Evolutionary conservation across 2,797 vertebrate genomes (phyloP).

Genomic region (Corythornis leucogaster): DNA sequence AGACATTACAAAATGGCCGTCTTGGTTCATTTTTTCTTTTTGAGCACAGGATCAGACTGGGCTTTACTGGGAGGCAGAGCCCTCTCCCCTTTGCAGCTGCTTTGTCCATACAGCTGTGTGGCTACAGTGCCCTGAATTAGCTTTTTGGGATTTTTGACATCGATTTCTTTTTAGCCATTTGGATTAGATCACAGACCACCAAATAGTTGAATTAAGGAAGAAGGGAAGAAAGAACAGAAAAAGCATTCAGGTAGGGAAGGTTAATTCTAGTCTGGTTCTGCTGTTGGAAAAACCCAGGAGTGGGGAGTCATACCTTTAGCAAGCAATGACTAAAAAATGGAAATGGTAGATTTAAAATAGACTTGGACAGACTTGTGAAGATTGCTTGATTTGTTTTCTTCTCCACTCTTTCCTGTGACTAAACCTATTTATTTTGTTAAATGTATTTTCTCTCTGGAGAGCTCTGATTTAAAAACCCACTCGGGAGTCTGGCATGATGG

Average conservation of each 20-base stretch:
- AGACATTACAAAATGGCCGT: neutral
- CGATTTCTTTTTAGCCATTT: neutral
- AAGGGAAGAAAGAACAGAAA: neutral
- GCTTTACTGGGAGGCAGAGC: neutral
- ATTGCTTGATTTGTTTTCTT: neutral
- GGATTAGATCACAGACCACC: neutral
- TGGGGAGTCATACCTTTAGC: neutral
- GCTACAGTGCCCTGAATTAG: neutral
- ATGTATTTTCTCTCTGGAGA: neutral
- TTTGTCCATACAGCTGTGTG: neutral
- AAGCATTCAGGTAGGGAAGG: neutral
- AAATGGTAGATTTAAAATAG: neutral
- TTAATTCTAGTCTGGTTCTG: neutral
- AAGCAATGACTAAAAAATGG: neutral
- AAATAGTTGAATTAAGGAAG: neutral
- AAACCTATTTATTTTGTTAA: neutral
- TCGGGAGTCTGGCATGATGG: neutral
- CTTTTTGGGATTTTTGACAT: neutral
- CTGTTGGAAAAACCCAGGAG: neutral
- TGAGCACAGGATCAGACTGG: neutral
- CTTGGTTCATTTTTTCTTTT: neutral
- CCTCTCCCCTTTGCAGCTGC: neutral
- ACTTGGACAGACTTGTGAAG: neutral
- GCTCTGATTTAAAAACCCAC: neutral
- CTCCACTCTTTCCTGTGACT: neutral